Evolutionary conservation across 2,113 vertebrate genomes (phyloP).

Genomic region (Oreochromis niloticus): DNA sequence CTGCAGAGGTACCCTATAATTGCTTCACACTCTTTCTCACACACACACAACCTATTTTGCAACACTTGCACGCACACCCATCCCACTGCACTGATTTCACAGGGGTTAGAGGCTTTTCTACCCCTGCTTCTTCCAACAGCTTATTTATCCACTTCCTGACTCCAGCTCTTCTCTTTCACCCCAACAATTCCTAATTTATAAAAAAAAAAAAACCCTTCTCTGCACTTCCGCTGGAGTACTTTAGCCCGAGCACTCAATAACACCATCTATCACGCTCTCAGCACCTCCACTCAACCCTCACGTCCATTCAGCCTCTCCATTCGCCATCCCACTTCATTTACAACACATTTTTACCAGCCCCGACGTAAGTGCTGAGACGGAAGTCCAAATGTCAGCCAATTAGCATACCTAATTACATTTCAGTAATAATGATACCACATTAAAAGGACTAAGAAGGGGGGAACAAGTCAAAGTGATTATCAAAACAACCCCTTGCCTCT

Average conservation of each 20-base stretch:
- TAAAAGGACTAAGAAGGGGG: slow-evolving; percentile 59
- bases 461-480: slow-evolving; percentile 76
- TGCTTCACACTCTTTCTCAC: not conserved
- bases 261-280: slow-evolving; percentile 50
- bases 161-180: slow-evolving; percentile 44
- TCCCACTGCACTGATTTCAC: slow-evolving; percentile 22
- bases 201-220: slow-evolving; percentile 5
- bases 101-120: slow-evolving; percentile 24
- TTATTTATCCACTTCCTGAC: slow-evolving; percentile 48
- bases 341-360: slow-evolving; percentile 51
- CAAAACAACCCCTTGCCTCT: slow-evolving; percentile 58
- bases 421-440: slow-evolving; percentile 68
- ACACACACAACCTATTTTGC: not conserved
- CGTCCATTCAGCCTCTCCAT: slow-evolving; percentile 48
- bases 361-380: slow-evolving; percentile 53
- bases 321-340: slow-evolving; percentile 51
- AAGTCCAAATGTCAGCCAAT: slow-evolving; percentile 69
- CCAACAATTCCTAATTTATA: slow-evolving; percentile 52
- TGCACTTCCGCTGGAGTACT: slow-evolving; percentile 49
- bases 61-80: not conserved
- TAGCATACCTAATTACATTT: slow-evolving; percentile 75
- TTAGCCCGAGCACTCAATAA: slow-evolving; percentile 40
- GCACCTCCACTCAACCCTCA: slow-evolving; percentile 41
- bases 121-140: slow-evolving; percentile 4
- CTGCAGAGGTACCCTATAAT: slow-evolving; percentile 10